Evolutionary conservation across 2,797 vertebrate genomes (phyloP).

Genomic region (Myotis daubentonii): DNA sequence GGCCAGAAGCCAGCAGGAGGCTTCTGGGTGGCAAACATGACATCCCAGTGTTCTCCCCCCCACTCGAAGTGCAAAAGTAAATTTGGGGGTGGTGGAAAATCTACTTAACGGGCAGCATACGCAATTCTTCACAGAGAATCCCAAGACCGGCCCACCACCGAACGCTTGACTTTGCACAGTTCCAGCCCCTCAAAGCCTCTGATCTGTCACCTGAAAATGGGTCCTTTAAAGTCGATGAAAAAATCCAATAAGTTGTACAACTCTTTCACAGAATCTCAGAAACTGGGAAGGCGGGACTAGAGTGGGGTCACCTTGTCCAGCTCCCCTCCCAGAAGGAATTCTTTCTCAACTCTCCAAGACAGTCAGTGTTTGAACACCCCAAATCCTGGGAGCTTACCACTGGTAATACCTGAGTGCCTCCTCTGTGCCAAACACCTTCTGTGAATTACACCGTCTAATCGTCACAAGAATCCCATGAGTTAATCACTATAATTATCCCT

Average conservation of each 20-base stretch:
- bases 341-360: background rate
- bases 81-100: background rate
- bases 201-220: background rate
- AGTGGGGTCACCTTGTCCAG: background rate
- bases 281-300: background rate
- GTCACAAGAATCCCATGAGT: background rate
- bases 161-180: background rate
- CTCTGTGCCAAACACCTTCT: background rate
- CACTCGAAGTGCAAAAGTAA: background rate
- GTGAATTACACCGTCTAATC: background rate
- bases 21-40: background rate
- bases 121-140: background rate
- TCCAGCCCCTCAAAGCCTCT: too few species aligned
- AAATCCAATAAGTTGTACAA: background rate
- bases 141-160: background rate
- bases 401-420: background rate
- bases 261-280: slow-evolving; percentile 33
- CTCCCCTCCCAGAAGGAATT: background rate
- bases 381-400: background rate
- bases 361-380: background rate
- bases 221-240: background rate
- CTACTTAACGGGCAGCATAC: background rate
- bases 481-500: background rate
- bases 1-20: background rate
- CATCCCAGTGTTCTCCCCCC: background rate